Base-by-base conservation (phyloP, 1,140 invertebrate genomes). In the Araneus ventricosus region DNA sequence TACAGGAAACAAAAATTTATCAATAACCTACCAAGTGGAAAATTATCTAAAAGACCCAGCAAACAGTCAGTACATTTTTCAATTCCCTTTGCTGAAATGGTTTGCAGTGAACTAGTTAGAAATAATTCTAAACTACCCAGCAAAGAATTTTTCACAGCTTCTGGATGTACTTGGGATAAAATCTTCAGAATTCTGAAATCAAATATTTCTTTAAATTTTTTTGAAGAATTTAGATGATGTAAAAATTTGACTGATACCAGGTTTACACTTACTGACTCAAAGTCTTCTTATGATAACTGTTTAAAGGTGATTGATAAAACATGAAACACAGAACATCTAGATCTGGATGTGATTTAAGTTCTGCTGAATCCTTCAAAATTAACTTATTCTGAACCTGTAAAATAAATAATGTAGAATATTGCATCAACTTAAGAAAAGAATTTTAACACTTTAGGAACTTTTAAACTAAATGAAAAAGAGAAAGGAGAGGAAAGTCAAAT, bases 271-370 rank as follows among this genome's bases (percentile, higher is more conserved):
- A 90, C 88, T 41, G 70, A 59, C 57, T 79, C 70, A 90, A 14
- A 27, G 88, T 37, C 41, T 90, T 90, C 37, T 90, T 90, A 37
- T 80, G 75, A 34, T 24, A 90, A 80, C 88, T 90, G 24, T 90
- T 90, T 7, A 80, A 22, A 57, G 88, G 75, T 80, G 70, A 80
- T 57, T 80, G 41, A 41, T 57, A 80, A 90, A 90, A 90, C 45
- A 80, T 34, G 37, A 34, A 59, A 34, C 70, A 90, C 6, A 90
- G 30, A 80, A 90, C 17, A 37, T 80, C 20, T 17, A 80, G 14
- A 20, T 80, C 39, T 22, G 17, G 14, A 7, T 22, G 24, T 6
- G 1, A 27, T 24, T 39, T 10, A 61, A 63, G 24, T 39, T 61
- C 27, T 5, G 10, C 59, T 10, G 14, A 22, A 39, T 37, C 17